Base-by-base conservation (phyloP, 1,140 invertebrate genomes). In the Galleria mellonella region DNA sequence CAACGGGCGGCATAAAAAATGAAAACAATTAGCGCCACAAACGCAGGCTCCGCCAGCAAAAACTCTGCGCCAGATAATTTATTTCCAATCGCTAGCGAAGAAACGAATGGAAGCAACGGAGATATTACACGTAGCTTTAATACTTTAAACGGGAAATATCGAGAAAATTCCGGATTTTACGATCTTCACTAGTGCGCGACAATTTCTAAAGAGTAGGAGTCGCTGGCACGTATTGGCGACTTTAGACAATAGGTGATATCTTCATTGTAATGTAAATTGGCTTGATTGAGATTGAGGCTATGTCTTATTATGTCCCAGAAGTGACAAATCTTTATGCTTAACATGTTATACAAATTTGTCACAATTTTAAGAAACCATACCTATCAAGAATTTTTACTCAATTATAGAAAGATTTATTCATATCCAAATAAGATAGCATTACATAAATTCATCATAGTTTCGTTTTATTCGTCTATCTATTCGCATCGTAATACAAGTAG, bases 11-110 rank as follows among this genome's bases (percentile, higher is more conserved):
- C 29, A 40, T 37, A 62, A 73, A 77, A 77, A 74, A 72, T 62
- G 44, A 68, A 67, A 73, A 70, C 67, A 72, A 78, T 75, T 72
- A 77, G 62, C 60, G 55, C 48, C 52, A 47, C 35, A 39, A 52
- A 45, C 57, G 57, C 53, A 51, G 53, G 27, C 59, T 53, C 61
- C 38, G 54, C 56, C 39, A 36, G 28, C 47, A 56, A 59, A 62
- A 59, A 57, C 42, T 53, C 40, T n/a, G 48, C 53, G 56, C 17
- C 41, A 55, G 65, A 75, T 72, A 70, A 78, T 78, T 73, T 73
- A 73, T 62, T 72, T 69, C 62, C 62, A 69, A 71, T 77, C 57
- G 58, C 38, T 61, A 58, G 60, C 12, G 35, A 17, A 13, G 32
- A 52, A 42, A 50, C n/a, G n/a, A 55, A 39, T 52, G 33, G 39